These are phyloP conservation scores for Onchidella celtica DNA, from an alignment of 2,888 invertebrate genomes.

Conservation along the genomic window DNA sequence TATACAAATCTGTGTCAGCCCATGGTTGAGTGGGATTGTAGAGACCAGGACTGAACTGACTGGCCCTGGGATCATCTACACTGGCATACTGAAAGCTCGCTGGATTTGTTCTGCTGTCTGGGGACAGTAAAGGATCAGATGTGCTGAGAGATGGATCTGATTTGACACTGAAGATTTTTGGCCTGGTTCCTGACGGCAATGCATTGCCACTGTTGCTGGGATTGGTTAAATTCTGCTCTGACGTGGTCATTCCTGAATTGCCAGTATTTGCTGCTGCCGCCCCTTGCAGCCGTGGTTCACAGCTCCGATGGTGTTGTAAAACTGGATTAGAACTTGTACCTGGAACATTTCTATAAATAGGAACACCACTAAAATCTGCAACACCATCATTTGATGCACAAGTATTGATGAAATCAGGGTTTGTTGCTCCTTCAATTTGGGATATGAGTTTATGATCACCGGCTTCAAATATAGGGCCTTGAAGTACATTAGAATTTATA, in stretches of 20 bases:
- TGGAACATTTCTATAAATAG: not conserved
- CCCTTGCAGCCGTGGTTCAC: not conserved
- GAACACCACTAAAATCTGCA: not conserved
- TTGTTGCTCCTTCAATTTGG: not conserved
- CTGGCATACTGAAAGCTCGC: not conserved
- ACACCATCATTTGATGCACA: not conserved
- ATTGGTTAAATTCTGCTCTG: too few relatives aligned
- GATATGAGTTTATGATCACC: not conserved
- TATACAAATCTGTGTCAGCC: slow-evolving; percentile 22
- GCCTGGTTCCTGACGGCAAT: not conserved
- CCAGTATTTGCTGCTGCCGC: not conserved
- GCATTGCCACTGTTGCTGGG: not conserved
- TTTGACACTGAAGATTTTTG: not conserved
- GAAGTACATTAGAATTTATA: not conserved
- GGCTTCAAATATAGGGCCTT: not conserved
- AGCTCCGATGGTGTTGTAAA: not conserved
- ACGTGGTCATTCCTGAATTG: not conserved
- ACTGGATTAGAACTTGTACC: not conserved
- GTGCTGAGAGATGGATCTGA: slow-evolving; percentile 31
- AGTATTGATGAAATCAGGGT: not conserved
- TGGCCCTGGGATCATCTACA: not conserved
- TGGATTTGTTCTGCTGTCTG: not conserved
- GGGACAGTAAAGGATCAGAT: not conserved
- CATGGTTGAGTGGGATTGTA: slow-evolving; percentile 11
- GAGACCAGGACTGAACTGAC: slow-evolving; percentile 25